Conservation (phyloP, 2,113 vertebrate species). For the Eonycteris spelaea region DNA sequence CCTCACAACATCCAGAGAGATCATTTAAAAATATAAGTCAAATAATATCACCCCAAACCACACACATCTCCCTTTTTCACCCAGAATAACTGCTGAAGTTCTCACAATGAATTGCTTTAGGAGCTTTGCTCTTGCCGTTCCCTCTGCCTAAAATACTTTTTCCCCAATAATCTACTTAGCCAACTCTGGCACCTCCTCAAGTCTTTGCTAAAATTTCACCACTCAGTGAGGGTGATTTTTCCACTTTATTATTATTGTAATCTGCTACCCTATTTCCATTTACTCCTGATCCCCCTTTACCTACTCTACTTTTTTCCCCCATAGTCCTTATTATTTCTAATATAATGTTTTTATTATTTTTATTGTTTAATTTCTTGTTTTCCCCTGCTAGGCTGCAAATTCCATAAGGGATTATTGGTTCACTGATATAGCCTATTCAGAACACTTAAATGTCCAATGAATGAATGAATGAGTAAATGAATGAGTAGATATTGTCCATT, state of each 20-base stretch:
- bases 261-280: neutral
- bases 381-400: neutral
- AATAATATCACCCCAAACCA: neutral
- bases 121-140: neutral
- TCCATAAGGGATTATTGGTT: neutral
- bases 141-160: neutral
- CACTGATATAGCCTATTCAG: neutral
- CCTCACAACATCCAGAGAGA: neutral
- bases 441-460: neutral
- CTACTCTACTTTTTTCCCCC: neutral
- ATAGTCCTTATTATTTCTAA: neutral
- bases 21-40: neutral
- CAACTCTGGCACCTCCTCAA: neutral
- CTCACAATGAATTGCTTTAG: neutral
- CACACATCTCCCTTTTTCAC: neutral
- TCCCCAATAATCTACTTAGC: neutral
- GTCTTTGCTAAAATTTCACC: neutral
- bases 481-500: neutral
- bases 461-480: neutral
- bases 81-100: neutral
- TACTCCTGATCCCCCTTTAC: neutral
- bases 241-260: neutral
- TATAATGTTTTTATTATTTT: neutral
- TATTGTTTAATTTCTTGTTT: slow-evolving; percentile 22
- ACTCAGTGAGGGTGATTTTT: neutral